These are phyloP conservation scores for Goniozus legneri DNA, from an alignment of 1,140 invertebrate genomes.

Conservation along the genomic window DNA sequence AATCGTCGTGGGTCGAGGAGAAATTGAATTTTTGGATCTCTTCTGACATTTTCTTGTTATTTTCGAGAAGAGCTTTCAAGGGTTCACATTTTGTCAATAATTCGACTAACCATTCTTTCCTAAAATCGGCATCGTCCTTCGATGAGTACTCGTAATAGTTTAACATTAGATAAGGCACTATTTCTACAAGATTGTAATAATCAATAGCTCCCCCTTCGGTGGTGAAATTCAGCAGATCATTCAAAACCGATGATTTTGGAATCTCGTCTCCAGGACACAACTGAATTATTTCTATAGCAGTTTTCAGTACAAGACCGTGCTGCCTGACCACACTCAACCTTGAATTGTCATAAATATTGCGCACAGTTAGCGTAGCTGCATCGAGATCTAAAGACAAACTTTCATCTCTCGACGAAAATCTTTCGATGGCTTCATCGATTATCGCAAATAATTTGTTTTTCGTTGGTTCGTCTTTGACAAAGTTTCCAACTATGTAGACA, in stretches of 20 bases:
- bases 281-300: constrained; percentile 5
- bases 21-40: constrained; percentile 21
- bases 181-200: constrained; percentile 20
- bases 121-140: constrained; percentile 19
- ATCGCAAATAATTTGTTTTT: constrained; percentile 29
- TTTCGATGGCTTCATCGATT: constrained; percentile 28
- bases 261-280: constrained; percentile 6
- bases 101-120: constrained; percentile 27
- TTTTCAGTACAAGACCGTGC: constrained; percentile 34
- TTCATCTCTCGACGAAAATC: constrained; percentile 1
- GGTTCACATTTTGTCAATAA: constrained; percentile 9
- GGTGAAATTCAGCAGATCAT: no score
- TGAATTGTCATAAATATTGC: constrained; percentile 36
- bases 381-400: constrained; percentile 17
- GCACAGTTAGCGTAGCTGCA: constrained; percentile 29
- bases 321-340: constrained; percentile 37
- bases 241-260: constrained; percentile 2
- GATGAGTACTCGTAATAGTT: constrained; percentile 43
- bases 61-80: constrained; percentile 9
- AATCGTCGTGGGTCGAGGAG: constrained; percentile 6
- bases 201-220: no score
- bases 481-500: constrained; percentile 66
- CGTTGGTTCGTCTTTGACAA: constrained; percentile 31
- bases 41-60: constrained; percentile 9
- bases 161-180: constrained; percentile 35